These are phyloP conservation scores for Drosophila biarmipes DNA, from an alignment of 1,140 invertebrate species.

Conservation along the genomic window DNA sequence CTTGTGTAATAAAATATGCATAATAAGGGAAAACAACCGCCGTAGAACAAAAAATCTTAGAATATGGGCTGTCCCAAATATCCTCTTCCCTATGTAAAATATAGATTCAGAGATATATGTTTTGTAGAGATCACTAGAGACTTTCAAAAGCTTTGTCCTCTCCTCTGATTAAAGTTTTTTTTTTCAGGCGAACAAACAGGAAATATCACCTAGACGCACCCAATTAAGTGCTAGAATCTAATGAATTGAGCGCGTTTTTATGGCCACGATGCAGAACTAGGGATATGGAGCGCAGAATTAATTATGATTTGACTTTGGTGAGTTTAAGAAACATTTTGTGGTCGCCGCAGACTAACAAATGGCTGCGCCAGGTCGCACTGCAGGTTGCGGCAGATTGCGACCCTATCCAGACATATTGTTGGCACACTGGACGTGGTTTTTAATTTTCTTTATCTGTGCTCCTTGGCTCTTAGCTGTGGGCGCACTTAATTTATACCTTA, in stretches of 20 bases:
- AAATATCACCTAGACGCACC: too few species aligned
- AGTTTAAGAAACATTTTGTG: constrained; percentile 48
- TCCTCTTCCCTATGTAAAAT: too few species aligned
- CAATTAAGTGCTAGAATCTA: constrained; percentile 6
- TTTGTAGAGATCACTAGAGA: too few species aligned
- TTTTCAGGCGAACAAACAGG: too few species aligned
- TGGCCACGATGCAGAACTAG: constrained; percentile 21
- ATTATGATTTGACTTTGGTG: constrained; percentile 63
- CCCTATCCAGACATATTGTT: constrained; percentile 51
- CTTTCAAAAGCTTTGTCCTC: too few species aligned
- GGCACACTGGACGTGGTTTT: constrained; percentile 60
- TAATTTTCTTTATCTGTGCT: constrained; percentile 59
- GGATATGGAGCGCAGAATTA: constrained; percentile 46
- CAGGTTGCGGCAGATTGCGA: constrained; percentile 15
- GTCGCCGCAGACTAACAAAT: constrained; percentile 59
- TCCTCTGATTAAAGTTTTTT: too few species aligned
- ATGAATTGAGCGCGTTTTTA: constrained; percentile 58
- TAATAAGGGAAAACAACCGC: too few species aligned
- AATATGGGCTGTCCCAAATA: too few species aligned
- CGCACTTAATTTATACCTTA: constrained; percentile 58
- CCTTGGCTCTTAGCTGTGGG: constrained; percentile 14
- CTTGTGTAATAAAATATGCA: too few species aligned
- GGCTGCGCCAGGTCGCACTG: constrained; percentile 25
- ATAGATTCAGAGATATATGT: too few species aligned
- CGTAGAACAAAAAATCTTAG: too few species aligned